These are phyloP conservation scores for Capitulum mitella DNA, from an alignment of 2,888 invertebrate species.

Conservation along the genomic window DNA sequence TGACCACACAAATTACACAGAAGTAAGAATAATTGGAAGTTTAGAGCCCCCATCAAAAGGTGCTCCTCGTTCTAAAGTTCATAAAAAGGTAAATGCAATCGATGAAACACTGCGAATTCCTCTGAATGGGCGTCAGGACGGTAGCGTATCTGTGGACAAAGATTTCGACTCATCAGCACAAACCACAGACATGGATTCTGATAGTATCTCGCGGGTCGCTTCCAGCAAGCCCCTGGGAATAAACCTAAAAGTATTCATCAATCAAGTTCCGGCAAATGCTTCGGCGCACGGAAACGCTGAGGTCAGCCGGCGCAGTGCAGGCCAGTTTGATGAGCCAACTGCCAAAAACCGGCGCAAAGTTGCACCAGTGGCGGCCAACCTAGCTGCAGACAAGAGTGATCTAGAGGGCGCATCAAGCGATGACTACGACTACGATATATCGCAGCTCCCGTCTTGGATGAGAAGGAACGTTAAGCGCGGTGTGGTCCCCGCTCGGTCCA, in stretches of 20 bases:
- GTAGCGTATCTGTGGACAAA: neutral
- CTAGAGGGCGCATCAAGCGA: neutral
- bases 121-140: neutral
- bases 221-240: neutral
- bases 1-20: neutral
- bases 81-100: neutral
- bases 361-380: too few relatives aligned
- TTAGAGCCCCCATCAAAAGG: neutral
- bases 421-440: neutral
- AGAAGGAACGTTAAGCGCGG: neutral
- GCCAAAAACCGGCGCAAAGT: neutral
- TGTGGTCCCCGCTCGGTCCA: neutral
- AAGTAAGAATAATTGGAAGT: neutral
- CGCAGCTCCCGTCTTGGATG: conserved; percentile 1
- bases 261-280: neutral
- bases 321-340: neutral
- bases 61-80: neutral
- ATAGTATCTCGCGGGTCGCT: neutral
- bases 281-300: neutral
- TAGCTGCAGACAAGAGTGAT: neutral
- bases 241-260: neutral
- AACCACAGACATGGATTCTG: neutral
- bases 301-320: neutral
- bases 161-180: neutral
- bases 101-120: neutral